Percentiles rank a stretch among this genome's conserved stretches.
Evolutionary conservation across 2,888 invertebrate genomes (phyloP).

Genomic region (Heliconius cydno): DNA sequence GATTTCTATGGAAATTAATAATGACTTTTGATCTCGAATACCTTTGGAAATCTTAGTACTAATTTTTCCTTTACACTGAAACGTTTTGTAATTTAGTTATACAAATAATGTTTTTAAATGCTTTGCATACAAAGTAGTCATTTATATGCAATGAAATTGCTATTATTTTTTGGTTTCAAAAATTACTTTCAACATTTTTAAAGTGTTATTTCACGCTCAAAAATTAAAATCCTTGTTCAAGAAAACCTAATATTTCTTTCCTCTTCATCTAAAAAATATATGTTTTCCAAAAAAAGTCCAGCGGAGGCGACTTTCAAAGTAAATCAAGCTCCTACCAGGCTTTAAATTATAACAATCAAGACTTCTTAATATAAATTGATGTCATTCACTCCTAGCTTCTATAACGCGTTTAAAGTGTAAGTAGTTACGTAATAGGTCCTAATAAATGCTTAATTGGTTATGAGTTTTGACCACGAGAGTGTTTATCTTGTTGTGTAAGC

Average conservation of each 20-base stretch:
- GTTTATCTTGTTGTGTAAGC: constrained; percentile 25
- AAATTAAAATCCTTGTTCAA: too few relatives aligned
- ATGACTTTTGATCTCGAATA: constrained; percentile 11
- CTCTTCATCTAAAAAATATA: too few relatives aligned
- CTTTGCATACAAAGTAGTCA: too few relatives aligned
- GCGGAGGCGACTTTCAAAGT: not conserved
- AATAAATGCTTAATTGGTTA: constrained; percentile 21
- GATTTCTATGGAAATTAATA: constrained; percentile 38
- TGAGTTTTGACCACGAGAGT: constrained; percentile 15
- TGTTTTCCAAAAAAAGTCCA: not conserved
- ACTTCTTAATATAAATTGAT: constrained; percentile 47
- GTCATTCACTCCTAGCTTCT: constrained; percentile 49
- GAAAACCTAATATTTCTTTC: too few relatives aligned
- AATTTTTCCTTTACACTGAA: not conserved
- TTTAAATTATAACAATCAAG: constrained; percentile 33
- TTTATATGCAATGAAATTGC: too few relatives aligned
- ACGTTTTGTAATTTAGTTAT: too few relatives aligned
- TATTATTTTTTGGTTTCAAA: too few relatives aligned
- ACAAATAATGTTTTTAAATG: too few relatives aligned
- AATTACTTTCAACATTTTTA: too few relatives aligned
- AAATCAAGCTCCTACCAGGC: not conserved
- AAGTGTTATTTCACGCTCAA: too few relatives aligned
- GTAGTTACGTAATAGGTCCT: constrained; percentile 19
- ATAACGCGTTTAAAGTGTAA: constrained; percentile 50
- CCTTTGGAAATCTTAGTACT: not conserved